A percentile compares a stretch with the other conserved stretches of the same genome.
Conservation (phyloP, 2,888 invertebrate species). For the Philereme vetulata region DNA sequence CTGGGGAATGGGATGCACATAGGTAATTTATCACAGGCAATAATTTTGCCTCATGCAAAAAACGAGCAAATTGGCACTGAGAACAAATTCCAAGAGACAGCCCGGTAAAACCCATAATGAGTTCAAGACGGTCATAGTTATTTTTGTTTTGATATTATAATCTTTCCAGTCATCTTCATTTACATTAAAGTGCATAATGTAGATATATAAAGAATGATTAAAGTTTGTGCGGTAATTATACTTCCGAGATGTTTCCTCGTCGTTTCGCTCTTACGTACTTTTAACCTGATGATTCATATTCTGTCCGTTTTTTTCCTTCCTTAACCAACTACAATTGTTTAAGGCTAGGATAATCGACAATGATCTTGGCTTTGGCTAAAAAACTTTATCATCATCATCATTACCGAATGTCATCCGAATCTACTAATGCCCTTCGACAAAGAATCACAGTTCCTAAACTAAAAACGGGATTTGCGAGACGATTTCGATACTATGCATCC, state of each 20-base stretch:
- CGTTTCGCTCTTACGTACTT: constrained; percentile 29
- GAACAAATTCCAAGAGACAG: constrained; percentile 35
- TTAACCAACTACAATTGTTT: constrained; percentile 35
- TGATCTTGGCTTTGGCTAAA: too few relatives aligned
- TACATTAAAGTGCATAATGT: constrained; percentile 13
- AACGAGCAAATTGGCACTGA: constrained; percentile 32
- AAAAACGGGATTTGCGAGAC: too few relatives aligned
- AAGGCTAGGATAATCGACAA: constrained; percentile 2
- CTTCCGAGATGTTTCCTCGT: constrained; percentile 57
- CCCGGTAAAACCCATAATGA: constrained; percentile 38
- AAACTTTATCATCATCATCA: too few relatives aligned
- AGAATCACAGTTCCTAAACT: too few relatives aligned
- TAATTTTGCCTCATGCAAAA: constrained; percentile 35
- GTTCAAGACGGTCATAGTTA: constrained; percentile 13
- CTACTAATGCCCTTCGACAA: too few relatives aligned
- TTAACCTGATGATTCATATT: constrained; percentile 33
- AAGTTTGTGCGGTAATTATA: constrained; percentile 40
- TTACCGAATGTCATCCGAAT: too few relatives aligned
- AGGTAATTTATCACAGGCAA: constrained; percentile 19
- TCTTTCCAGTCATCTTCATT: constrained; percentile 26
- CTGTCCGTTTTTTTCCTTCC: constrained; percentile 33
- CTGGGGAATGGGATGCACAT: constrained; percentile 12
- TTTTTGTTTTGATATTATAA: constrained; percentile 13
- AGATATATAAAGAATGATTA: constrained; percentile 21
- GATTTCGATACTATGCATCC: too few relatives aligned